Conservation (phyloP, 2,797 vertebrate species). For the Enteromius radiatus region DNA sequence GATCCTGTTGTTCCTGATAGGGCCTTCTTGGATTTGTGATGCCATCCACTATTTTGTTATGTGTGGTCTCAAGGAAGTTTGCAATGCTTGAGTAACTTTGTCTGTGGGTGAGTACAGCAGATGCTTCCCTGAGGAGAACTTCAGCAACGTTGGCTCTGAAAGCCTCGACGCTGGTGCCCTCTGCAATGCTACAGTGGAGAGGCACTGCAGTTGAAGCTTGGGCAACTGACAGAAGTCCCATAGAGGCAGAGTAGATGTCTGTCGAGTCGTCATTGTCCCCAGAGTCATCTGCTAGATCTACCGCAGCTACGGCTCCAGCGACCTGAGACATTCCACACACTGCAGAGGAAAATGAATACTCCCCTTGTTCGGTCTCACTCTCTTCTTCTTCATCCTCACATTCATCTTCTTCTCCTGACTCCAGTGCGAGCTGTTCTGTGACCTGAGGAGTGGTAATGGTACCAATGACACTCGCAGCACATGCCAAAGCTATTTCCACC, state of each 20-base stretch:
- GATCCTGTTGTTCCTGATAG: conserved; percentile 74
- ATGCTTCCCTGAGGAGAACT: conserved; percentile 86
- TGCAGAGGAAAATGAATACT: conserved; percentile 89
- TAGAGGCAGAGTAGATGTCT: conserved; percentile 74
- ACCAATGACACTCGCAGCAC: conserved; percentile 91
- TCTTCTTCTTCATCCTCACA: conserved; percentile 64
- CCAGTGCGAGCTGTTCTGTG: conserved; percentile 81
- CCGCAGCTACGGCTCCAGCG: conserved; percentile 87
- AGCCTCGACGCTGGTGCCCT: conserved; percentile 81
- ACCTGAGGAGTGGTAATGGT: conserved; percentile 90
- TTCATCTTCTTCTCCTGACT: conserved; percentile 67
- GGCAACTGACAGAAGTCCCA: conserved; percentile 81
- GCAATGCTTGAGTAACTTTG: conserved; percentile 80
- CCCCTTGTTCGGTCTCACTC: conserved; percentile 58
- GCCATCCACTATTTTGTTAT: conserved; percentile 84
- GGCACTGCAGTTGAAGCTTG: conserved; percentile 82
- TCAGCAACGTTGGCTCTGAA: conserved; percentile 86
- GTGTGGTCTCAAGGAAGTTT: conserved; percentile 86
- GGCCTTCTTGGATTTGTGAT: conserved; percentile 80
- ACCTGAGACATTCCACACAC: conserved; percentile 92
- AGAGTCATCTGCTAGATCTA: conserved; percentile 79
- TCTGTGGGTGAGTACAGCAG: conserved; percentile 82
- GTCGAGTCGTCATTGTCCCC: conserved; percentile 67
- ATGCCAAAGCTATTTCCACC: conserved; percentile 90
- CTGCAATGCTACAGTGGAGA: conserved; percentile 79